Base-by-base conservation (phyloP, 1,140 invertebrate genomes). In the Heterodera schachtii region DNA sequence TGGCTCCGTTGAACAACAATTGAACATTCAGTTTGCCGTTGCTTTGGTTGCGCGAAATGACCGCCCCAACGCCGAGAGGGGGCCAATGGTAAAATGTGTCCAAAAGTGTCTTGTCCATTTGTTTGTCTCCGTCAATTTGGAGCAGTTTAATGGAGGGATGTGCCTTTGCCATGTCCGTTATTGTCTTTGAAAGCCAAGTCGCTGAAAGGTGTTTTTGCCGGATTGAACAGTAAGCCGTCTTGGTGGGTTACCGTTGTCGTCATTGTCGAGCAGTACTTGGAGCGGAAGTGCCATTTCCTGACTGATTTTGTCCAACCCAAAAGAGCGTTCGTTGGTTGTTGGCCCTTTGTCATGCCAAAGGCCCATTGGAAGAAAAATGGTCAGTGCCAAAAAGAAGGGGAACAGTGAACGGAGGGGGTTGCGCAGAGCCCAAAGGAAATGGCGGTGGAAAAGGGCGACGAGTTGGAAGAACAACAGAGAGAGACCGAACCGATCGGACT, bases 331-430 rank as follows among this genome's bases (percentile, higher is more conserved):
- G 13, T 5, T 64, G 57, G 57, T 19, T 64, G 57, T 16, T 3
- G 57, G 57, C 8, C 57, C 57, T 19, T 64, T 64, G 57, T 64
- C 4, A 5, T 11, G 13, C 64, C 52, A 69, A 87, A 49, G 57
- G 64, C n/a, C 57, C 83, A 76, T 49, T 31, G 84, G 67, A 19
- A 78, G 21, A 31, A 86, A 82, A 13, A 77, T 81, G 41, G 81
- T 46, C n/a, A 86, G 47, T 19, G 76, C 75, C 21, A 85, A 44
- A 21, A 84, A 43, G 43, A 86, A 71, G 3, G 84, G 84, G 4
- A 81, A 44, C 21, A 85, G 60, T 13, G 78, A 83, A 4, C 84
- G 84, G 31, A 78, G 41, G 19, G 81, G 76, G 75, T 85, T 85
- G 1, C 84, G 85, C 41, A 57, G 52, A 46, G 81, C 71, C 69